Conservation (phyloP, 2,113 vertebrate genomes). For the Oncorhynchus kisutch region DNA sequence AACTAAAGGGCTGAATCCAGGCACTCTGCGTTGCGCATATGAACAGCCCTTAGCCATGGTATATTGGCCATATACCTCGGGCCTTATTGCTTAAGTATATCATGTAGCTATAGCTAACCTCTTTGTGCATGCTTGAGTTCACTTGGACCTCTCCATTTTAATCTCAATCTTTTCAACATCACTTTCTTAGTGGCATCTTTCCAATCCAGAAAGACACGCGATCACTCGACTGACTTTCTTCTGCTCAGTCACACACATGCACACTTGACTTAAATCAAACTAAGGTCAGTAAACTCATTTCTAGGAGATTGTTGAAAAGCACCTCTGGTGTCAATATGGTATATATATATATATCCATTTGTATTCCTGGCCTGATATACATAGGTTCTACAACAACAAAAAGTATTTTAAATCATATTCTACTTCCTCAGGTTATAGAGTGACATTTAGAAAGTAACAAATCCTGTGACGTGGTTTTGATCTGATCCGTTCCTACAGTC, state of each 20-base stretch:
- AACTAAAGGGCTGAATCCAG: too few species aligned
- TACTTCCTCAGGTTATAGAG: too few species aligned
- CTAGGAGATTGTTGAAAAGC: constrained; percentile 8
- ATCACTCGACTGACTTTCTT: not conserved
- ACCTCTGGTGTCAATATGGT: not conserved
- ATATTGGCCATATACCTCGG: too few species aligned
- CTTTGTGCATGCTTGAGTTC: constrained; percentile 18
- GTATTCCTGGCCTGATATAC: too few species aligned
- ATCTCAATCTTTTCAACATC: constrained; percentile 4
- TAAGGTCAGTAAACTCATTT: constrained; percentile 35
- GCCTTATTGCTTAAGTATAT: too few species aligned
- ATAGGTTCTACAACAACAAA: too few species aligned
- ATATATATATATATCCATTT: too few species aligned
- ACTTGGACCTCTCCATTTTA: not conserved
- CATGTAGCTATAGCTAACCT: not conserved
- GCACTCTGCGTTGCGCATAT: too few species aligned
- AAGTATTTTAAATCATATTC: too few species aligned
- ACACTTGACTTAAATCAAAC: not conserved
- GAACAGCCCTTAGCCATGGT: too few species aligned
- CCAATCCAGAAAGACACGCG: constrained; percentile 12
- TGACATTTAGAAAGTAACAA: too few species aligned
- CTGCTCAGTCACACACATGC: not conserved
- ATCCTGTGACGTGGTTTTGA: too few species aligned
- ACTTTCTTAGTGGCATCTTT: not conserved
- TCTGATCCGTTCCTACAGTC: not conserved